Evolutionary conservation across 92 coral and sea anemone genomes (phyloP), one percentile per base, ranked within the genome.

Genomic region (Chrysogorgia sp.): DNA sequence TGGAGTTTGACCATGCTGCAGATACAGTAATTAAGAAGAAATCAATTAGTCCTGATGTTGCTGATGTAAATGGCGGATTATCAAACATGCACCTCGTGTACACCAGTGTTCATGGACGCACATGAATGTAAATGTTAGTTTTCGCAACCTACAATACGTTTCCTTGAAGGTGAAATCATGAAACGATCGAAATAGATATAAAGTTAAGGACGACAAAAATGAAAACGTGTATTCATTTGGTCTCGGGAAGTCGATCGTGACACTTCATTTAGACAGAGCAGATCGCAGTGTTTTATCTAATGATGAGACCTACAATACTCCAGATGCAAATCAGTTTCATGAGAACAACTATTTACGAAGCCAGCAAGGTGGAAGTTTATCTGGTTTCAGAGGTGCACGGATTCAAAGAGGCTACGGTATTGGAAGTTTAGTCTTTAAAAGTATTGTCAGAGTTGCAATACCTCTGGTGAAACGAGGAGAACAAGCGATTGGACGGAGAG

Each of bases 141-240:
- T 66, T 7, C 74, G 22, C 3, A 66, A 66, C 43, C 10, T 66
- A 31, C 74, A 66, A 5, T 66, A 66, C 53, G 74, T 66, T 12
- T 53, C 52, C 47, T 28, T 66, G 13, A 66, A 34, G 15, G 55
- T 66, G 29, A 66, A 35, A 9, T 17, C 55, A 14, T 45, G 57
- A 67, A 24, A 67, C 75, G 7, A 41, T 67, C 47, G 57, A 67
- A 40, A 40, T 41, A 7, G 40, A 67, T 67, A 40, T 67, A 67
- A n/a, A n/a, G n/a, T n/a, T n/a, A 67, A 67, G 58, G 41, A 67
- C 34, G 75, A 67, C 75, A 3, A 52, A 56, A 74, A 75, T 41
- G 71, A 43, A 57, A 65, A 41, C 20, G 83, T 84, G 58, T n/a
- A n/a, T n/a, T 74, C 88, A 77, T 84, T 76, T 77, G 83, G 76